Evolutionary conservation across 2,797 vertebrate genomes (phyloP).

Genomic region (Oryzias dopingdopingensis): DNA sequence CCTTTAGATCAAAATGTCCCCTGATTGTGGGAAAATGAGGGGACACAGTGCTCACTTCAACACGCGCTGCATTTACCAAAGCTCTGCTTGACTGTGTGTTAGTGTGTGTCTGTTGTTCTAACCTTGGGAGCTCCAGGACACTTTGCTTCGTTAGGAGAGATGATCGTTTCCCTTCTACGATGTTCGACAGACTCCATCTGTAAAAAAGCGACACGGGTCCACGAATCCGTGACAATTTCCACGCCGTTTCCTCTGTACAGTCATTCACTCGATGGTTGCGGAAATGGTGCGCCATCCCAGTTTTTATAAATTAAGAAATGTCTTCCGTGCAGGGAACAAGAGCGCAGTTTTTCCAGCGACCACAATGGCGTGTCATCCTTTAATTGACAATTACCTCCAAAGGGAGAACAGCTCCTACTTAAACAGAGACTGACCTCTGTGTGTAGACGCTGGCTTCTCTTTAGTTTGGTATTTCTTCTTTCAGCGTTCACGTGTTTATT

Average conservation of each 20-base stretch:
- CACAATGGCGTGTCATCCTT: slow-evolving; percentile 67
- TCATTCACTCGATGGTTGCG: slow-evolving; percentile 61
- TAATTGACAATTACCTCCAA: slow-evolving; percentile 78
- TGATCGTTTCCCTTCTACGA: slow-evolving; percentile 76
- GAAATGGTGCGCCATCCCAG: slow-evolving; percentile 59
- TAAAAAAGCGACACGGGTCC: slow-evolving; percentile 70
- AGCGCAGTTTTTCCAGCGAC: slow-evolving; percentile 57
- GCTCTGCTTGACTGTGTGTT: slow-evolving; percentile 10
- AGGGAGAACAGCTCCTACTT: slow-evolving; percentile 54
- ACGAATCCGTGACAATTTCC: slow-evolving; percentile 74
- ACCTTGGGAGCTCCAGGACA: slow-evolving; percentile 70
- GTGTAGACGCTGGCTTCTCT: slow-evolving; percentile 56
- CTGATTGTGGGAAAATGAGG: slow-evolving; percentile 14
- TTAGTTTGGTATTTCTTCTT: slow-evolving; percentile 29
- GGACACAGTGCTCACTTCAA: slow-evolving; percentile 54
- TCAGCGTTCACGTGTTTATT: too few species aligned
- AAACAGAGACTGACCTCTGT: slow-evolving; percentile 67
- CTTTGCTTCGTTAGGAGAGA: slow-evolving; percentile 72
- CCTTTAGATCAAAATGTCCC: slow-evolving; percentile 30
- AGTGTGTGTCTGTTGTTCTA: slow-evolving; percentile 38
- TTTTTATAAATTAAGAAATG: slow-evolving; percentile 73
- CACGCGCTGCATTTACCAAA: slow-evolving; percentile 56
- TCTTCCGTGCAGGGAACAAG: slow-evolving; percentile 52
- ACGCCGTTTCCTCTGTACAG: slow-evolving; percentile 74
- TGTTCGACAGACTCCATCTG: slow-evolving; percentile 64